Percentiles rank a stretch among this genome's conserved stretches.
Evolutionary conservation across 2,113 vertebrate genomes (phyloP).

Genomic region (Montifringilla adamsi): DNA sequence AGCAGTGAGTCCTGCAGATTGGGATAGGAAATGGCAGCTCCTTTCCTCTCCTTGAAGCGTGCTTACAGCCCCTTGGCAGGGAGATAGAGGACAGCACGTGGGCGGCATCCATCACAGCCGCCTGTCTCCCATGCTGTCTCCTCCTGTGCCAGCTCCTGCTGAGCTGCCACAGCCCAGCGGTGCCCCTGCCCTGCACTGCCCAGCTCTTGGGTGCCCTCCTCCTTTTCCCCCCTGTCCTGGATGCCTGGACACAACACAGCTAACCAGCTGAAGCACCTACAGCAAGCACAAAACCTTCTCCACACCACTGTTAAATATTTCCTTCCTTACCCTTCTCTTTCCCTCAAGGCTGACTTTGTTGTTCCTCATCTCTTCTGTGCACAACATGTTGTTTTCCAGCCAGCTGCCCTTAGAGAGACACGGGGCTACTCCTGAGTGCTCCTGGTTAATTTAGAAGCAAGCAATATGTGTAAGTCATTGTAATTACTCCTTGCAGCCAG

Average conservation of each 20-base stretch:
- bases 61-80: background rate
- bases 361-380: background rate
- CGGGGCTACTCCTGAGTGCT: background rate
- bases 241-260: background rate
- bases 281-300: background rate
- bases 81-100: background rate
- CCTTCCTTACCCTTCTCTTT: background rate
- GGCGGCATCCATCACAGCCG: fast-evolving
- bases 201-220: background rate
- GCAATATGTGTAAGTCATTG: background rate
- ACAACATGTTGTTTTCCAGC: background rate
- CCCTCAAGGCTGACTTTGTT: background rate
- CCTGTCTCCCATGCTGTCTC: background rate
- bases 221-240: background rate
- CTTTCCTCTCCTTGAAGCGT: fast-evolving
- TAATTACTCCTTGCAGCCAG: constrained; percentile 29
- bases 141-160: background rate
- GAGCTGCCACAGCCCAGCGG: fast-evolving
- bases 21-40: background rate
- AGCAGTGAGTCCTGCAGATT: fast-evolving
- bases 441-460: constrained; percentile 33
- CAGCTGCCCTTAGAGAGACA: background rate
- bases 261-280: background rate
- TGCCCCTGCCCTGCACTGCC: background rate
- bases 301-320: fast-evolving